Conservation (phyloP, 2,797 vertebrate genomes). For the Rhinichthys osculus region DNA sequence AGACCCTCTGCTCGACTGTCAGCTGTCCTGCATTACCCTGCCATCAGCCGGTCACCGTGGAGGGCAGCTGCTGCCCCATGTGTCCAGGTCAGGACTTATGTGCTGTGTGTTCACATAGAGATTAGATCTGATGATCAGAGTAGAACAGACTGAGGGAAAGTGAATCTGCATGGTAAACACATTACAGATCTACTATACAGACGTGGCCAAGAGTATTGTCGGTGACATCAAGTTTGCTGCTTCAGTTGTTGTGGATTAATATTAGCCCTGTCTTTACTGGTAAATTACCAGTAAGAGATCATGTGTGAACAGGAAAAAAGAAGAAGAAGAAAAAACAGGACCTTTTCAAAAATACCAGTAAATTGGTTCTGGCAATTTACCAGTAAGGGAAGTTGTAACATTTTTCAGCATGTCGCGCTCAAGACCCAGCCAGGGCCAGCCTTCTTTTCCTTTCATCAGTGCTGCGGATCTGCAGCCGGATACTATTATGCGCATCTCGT, state of each 20-base stretch:
- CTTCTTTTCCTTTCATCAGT: too few relatives aligned
- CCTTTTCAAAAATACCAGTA: too few relatives aligned
- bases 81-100: slow-evolving; percentile 80
- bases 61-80: slow-evolving; percentile 89
- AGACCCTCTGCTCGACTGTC: slow-evolving; percentile 91
- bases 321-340: too few relatives aligned
- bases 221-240: background rate
- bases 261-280: too few relatives aligned
- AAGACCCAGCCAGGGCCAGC: too few relatives aligned
- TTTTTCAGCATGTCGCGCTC: too few relatives aligned
- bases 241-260: background rate
- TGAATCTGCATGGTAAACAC: background rate
- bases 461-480: too few relatives aligned
- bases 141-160: background rate
- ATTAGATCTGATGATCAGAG: slow-evolving; percentile 18
- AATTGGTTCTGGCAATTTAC: too few relatives aligned
- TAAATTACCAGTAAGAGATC: too few relatives aligned
- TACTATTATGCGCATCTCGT: too few relatives aligned
- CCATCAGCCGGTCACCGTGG: slow-evolving; percentile 81
- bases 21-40: slow-evolving; percentile 88
- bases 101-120: background rate
- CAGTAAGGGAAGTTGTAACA: too few relatives aligned
- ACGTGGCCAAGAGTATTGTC: background rate
- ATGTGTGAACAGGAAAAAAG: too few relatives aligned
- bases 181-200: background rate